phyloP scores from a whole-genome alignment of 2,888 invertebrate genomes.

The Phyllotreta cruciferae region DNA sequence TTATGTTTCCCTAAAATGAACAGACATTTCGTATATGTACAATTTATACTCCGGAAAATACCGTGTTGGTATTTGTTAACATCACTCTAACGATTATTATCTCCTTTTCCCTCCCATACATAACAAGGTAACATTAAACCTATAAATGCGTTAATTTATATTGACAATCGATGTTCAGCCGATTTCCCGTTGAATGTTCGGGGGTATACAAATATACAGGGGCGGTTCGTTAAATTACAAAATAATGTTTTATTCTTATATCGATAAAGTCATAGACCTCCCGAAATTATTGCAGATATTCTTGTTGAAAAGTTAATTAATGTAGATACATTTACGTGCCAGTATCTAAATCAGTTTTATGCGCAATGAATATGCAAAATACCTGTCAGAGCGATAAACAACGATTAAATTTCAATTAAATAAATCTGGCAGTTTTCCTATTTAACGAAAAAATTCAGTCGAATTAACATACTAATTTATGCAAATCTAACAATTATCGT shows the following conservation, averaged over 20 bases:
- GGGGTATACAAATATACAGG: slow-evolving; percentile 1
- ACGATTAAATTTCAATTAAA: background rate
- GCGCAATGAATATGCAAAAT: slow-evolving; percentile 7
- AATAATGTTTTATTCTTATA: background rate
- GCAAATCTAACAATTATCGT: slow-evolving; percentile 11
- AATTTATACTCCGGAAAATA: slow-evolving; percentile 7
- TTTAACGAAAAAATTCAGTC: slow-evolving; percentile 1
- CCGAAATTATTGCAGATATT: too few relatives aligned
- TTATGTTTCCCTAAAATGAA: too few relatives aligned
- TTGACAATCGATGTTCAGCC: slow-evolving; percentile 41
- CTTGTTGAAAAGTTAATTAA: background rate
- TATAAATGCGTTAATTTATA: slow-evolving; percentile 40
- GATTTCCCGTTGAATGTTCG: slow-evolving; percentile 22
- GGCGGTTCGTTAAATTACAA: slow-evolving; percentile 1
- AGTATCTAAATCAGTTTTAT: background rate
- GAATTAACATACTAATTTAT: slow-evolving; percentile 16
- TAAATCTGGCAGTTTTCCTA: slow-evolving; percentile 2
- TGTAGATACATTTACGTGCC: background rate
- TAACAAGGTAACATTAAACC: slow-evolving; percentile 33
- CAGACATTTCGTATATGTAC: slow-evolving; percentile 5
- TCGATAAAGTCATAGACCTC: too few relatives aligned
- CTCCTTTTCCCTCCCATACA: slow-evolving; percentile 21
- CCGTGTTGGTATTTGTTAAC: slow-evolving; percentile 20
- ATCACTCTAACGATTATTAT: slow-evolving; percentile 24
- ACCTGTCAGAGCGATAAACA: slow-evolving; percentile 2